Evolutionary conservation across 2,888 invertebrate genomes (phyloP).

Genomic region (Rapana venosa): DNA sequence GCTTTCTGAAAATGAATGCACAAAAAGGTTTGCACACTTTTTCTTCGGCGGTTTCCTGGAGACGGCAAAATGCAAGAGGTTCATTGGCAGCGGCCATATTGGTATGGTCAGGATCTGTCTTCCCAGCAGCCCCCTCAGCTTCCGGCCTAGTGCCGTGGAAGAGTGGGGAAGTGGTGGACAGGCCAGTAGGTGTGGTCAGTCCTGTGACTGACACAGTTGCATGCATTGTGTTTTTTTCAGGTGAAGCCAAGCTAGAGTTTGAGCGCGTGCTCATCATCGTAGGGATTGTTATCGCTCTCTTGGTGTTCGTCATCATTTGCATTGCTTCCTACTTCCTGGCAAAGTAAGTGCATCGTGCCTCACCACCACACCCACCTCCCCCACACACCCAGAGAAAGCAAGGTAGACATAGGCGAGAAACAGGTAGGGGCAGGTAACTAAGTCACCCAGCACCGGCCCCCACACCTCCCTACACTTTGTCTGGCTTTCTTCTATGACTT

Average conservation of each 20-base stretch:
- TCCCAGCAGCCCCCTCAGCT: conserved; percentile 19
- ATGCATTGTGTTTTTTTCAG: conserved; percentile 37
- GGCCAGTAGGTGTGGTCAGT: conserved; percentile 22
- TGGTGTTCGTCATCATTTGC: conserved; percentile 60
- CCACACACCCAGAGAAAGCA: background rate
- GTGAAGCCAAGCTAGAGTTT: conserved; percentile 46
- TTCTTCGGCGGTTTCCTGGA: background rate
- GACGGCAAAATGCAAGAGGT: conserved; percentile 33
- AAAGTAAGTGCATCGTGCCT: conserved; percentile 52
- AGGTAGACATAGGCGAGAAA: background rate
- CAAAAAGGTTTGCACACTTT: background rate
- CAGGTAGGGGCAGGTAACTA: background rate
- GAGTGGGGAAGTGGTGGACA: conserved; percentile 11
- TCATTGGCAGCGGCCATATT: conserved; percentile 19
- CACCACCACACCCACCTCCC: conserved; percentile 14
- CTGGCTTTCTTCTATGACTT: background rate
- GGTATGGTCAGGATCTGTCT: conserved; percentile 18
- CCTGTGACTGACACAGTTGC: conserved; percentile 26
- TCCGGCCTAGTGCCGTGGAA: conserved; percentile 14
- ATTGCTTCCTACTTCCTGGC: conserved; percentile 59
- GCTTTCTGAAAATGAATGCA: background rate
- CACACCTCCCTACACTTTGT: background rate
- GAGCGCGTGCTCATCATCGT: conserved; percentile 57
- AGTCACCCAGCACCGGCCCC: conserved; percentile 3
- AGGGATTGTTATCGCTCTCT: conserved; percentile 59